Percentiles rank a stretch among this genome's conserved stretches.
Evolutionary conservation across 2,888 invertebrate genomes (phyloP).

Genomic region (Entomobrya multifasciata): DNA sequence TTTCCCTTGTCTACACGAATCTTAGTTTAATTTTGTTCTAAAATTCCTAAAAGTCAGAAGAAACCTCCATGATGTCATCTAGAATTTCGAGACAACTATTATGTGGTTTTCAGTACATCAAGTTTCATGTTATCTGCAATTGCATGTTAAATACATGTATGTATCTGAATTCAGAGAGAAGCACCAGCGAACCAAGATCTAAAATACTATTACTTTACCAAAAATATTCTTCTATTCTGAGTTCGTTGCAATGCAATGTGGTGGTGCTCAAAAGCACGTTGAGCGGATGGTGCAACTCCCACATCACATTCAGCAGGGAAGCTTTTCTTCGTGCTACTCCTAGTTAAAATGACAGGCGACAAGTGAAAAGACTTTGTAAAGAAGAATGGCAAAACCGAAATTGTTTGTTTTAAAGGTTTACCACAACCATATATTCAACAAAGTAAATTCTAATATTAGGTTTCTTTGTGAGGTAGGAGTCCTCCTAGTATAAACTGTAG

Average conservation of each 20-base stretch:
- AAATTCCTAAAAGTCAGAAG: conserved; percentile 52
- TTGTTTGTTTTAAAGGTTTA: conserved; percentile 44
- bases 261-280: not conserved
- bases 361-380: conserved; percentile 52
- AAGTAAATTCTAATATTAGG: not conserved
- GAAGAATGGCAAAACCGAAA: conserved; percentile 58
- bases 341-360: conserved; percentile 54
- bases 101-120: conserved; percentile 30
- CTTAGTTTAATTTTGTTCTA: conserved; percentile 55
- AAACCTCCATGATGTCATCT: conserved; percentile 42
- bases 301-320: conserved; percentile 32
- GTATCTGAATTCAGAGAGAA: no score
- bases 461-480: no score
- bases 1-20: conserved; percentile 58
- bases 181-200: no score
- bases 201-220: not conserved
- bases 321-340: conserved; percentile 5
- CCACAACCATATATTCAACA: conserved; percentile 20
- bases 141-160: not conserved
- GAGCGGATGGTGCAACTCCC: conserved; percentile 37
- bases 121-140: not conserved
- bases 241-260: not conserved
- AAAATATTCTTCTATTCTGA: not conserved
- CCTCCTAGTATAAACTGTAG: no score
- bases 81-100: conserved; percentile 21